Conservation (phyloP, 1,140 invertebrate genomes). For the Medauroidea extradentata region DNA sequence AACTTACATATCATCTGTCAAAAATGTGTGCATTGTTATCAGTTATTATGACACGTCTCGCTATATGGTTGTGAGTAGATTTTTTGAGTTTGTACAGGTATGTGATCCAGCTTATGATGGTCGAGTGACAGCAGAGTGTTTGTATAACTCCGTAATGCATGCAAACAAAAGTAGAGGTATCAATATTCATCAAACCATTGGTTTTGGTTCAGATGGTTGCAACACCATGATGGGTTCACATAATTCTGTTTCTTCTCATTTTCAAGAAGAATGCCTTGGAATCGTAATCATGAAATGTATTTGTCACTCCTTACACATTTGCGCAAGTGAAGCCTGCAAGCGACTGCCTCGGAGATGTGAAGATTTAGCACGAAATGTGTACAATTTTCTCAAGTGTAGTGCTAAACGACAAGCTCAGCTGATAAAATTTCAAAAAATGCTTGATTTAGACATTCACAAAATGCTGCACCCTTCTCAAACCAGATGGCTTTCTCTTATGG, state of each 20-base stretch:
- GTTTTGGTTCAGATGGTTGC: slow-evolving; percentile 42
- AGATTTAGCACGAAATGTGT: slow-evolving; percentile 26
- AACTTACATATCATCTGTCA: slow-evolving; percentile 16
- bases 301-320: slow-evolving; percentile 35
- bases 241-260: slow-evolving; percentile 30
- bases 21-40: slow-evolving; percentile 17
- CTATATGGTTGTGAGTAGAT: slow-evolving; percentile 22
- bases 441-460: slow-evolving; percentile 26
- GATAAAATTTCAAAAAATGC: slow-evolving; percentile 28
- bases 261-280: slow-evolving; percentile 29
- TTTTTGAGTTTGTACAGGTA: slow-evolving; percentile 33
- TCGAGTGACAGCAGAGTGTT: slow-evolving; percentile 15
- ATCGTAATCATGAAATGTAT: slow-evolving; percentile 36
- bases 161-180: slow-evolving; percentile 25
- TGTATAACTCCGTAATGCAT: slow-evolving; percentile 10
- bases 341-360: slow-evolving; percentile 24
- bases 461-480: slow-evolving; percentile 28
- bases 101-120: slow-evolving; percentile 20
- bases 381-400: slow-evolving; percentile 26
- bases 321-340: slow-evolving; percentile 29
- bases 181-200: slow-evolving; percentile 40
- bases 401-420: slow-evolving; percentile 25
- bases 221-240: slow-evolving; percentile 40
- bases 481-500: slow-evolving; percentile 29
- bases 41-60: background rate